A percentile compares a stretch with the other conserved stretches of the same genome.
Evolutionary conservation across 2,888 invertebrate genomes (phyloP).

Genomic region (Leuctra nigra): DNA sequence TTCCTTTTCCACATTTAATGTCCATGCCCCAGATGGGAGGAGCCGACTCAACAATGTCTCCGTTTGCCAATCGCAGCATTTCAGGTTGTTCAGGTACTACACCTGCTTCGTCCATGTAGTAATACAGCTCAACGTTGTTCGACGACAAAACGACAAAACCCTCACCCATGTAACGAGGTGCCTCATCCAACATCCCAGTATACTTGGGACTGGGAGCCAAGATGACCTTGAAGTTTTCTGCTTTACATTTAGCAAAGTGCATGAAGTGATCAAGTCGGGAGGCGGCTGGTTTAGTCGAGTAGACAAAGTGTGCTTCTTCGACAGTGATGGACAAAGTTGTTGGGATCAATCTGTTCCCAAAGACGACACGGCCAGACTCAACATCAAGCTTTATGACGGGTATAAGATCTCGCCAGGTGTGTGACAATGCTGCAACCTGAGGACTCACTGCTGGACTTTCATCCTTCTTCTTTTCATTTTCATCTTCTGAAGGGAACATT

Average conservation of each 20-base stretch:
- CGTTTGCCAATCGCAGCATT: constrained; percentile 81
- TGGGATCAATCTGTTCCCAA: constrained; percentile 91
- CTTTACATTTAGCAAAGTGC: constrained; percentile 91
- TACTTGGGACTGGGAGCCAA: constrained; percentile 95
- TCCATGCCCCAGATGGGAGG: constrained; percentile 95
- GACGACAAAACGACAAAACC: constrained; percentile 96
- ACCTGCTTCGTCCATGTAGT: constrained; percentile 97
- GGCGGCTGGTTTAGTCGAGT: constrained; percentile 92
- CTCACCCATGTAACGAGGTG: constrained; percentile 96
- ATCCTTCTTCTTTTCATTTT: not conserved
- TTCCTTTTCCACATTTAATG: constrained; percentile 88
- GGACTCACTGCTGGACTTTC: not conserved
- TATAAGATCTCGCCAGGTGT: constrained; percentile 92
- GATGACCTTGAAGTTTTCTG: constrained; percentile 86
- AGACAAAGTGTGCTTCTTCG: constrained; percentile 90
- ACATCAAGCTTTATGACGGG: constrained; percentile 95
- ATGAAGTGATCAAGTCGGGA: constrained; percentile 90
- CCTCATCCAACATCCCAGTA: constrained; percentile 87
- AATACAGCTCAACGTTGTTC: constrained; percentile 89
- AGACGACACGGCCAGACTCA: constrained; percentile 84
- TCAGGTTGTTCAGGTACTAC: constrained; percentile 89
- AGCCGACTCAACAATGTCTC: constrained; percentile 86
- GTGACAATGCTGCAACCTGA: constrained; percentile 72
- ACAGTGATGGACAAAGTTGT: constrained; percentile 87
- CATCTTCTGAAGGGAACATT: constrained; percentile 49